Conservation (phyloP, 2,113 vertebrate genomes). For the Hippolais icterina region DNA sequence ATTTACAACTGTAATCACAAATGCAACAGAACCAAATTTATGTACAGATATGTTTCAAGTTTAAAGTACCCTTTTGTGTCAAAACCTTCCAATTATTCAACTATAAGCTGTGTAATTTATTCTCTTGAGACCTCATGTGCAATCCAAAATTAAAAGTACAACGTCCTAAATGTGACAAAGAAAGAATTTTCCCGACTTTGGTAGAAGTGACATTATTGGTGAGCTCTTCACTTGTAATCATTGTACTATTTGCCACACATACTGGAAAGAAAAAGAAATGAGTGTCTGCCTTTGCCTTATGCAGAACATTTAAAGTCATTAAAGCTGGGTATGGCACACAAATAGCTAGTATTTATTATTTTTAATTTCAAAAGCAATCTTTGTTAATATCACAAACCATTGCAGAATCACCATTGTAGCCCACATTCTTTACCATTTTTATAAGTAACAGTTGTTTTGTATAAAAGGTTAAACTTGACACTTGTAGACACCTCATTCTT, state of each 20-base stretch:
- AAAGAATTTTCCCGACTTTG: background rate
- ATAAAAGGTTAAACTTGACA: conserved; percentile 19
- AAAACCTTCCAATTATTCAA: background rate
- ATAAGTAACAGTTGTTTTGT: background rate
- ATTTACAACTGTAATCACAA: conserved; percentile 12
- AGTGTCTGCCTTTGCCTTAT: background rate
- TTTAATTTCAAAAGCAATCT: background rate
- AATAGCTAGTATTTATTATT: background rate
- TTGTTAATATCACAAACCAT: background rate
- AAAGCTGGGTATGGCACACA: background rate
- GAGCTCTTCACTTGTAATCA: background rate
- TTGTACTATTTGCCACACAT: background rate
- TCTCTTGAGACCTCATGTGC: background rate
- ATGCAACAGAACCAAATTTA: background rate
- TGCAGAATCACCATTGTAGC: background rate
- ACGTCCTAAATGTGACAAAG: background rate
- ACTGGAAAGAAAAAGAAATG: background rate
- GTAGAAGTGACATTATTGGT: background rate
- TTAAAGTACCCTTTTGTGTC: background rate
- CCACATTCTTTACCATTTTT: background rate
- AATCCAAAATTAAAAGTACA: background rate
- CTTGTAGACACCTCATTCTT: conserved; percentile 21
- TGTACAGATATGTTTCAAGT: background rate
- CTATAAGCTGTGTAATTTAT: background rate
- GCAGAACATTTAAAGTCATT: background rate